Conservation (phyloP, 1,140 invertebrate genomes). For the Charaxes varanes region DNA sequence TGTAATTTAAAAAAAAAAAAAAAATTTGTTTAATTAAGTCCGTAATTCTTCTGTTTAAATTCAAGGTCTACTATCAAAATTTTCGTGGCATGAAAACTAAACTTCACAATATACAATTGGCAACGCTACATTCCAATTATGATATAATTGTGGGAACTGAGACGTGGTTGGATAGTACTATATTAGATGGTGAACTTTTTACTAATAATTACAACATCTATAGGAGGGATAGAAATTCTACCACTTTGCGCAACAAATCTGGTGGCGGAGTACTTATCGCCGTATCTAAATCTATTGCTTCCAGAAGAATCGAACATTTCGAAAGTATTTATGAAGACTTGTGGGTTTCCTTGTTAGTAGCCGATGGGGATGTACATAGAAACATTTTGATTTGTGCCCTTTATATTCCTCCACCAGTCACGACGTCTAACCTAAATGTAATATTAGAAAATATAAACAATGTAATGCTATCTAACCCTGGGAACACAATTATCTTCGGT, state of each 20-base stretch:
- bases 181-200: constrained; percentile 20
- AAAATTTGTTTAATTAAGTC: no score
- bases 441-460: background rate
- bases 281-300: constrained; percentile 14
- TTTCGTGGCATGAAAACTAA: constrained; percentile 27
- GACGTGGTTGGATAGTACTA: constrained; percentile 18
- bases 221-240: constrained; percentile 19
- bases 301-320: constrained; percentile 5
- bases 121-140: background rate
- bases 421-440: no score
- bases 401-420: no score
- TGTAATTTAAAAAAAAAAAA: constrained; percentile 14
- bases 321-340: constrained; percentile 22
- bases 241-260: constrained; percentile 1
- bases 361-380: background rate
- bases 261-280: constrained; percentile 23
- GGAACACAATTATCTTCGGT: background rate
- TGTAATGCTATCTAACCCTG: background rate
- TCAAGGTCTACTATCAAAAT: constrained; percentile 32
- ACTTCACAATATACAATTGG: constrained; percentile 14
- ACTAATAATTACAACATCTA: constrained; percentile 16
- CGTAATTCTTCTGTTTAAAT: no score
- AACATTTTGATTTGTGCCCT: background rate
- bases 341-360: no score
- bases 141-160: constrained; percentile 24